Conservation (phyloP, 2,888 invertebrate genomes). For the Blera fallax region DNA sequence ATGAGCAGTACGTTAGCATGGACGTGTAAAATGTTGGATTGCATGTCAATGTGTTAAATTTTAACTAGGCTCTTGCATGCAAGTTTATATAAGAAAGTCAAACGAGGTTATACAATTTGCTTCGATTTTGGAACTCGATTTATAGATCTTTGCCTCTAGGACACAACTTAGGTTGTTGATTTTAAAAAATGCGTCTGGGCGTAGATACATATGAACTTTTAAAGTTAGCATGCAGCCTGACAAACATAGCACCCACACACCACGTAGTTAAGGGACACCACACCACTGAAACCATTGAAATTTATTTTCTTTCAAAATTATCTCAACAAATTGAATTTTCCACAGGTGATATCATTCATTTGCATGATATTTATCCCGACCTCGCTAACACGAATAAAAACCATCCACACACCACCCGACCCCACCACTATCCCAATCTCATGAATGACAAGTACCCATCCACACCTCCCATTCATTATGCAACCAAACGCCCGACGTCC, state of each 20-base stretch:
- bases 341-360: constrained; percentile 82
- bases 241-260: neutral
- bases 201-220: too few relatives aligned
- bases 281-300: neutral
- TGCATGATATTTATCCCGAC: constrained; percentile 82
- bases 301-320: neutral
- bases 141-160: too few relatives aligned
- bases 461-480: constrained; percentile 74
- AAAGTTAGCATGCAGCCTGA: too few relatives aligned
- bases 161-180: too few relatives aligned
- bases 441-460: constrained; percentile 74
- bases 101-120: neutral
- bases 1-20: neutral
- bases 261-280: neutral
- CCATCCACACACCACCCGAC: constrained; percentile 50
- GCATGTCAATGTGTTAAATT: neutral
- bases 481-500: constrained; percentile 77
- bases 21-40: neutral
- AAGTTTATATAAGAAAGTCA: neutral
- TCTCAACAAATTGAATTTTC: constrained; percentile 34
- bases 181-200: too few relatives aligned
- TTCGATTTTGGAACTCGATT: too few relatives aligned
- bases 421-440: constrained; percentile 63
- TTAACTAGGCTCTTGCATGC: neutral
- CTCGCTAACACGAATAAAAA: constrained; percentile 74